Evolutionary conservation across 2,888 invertebrate genomes (phyloP).

Genomic region (Altica lythri): DNA sequence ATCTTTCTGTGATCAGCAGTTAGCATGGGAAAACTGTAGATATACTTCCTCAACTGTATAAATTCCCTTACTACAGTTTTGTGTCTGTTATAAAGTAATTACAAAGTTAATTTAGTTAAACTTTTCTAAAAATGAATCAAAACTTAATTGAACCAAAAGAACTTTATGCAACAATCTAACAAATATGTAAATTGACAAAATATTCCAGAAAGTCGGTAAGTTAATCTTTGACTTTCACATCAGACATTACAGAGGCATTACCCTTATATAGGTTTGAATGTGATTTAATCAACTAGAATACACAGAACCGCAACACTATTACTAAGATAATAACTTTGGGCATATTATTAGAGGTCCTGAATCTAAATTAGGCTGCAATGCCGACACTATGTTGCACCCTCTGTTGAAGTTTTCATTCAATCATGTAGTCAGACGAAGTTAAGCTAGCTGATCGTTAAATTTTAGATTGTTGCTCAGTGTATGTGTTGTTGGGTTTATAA

Average conservation of each 20-base stretch:
- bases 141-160: slow-evolving; percentile 14
- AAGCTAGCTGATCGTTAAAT: slow-evolving; percentile 26
- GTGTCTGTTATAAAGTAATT: too few species aligned
- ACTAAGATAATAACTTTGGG: slow-evolving; percentile 28
- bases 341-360: slow-evolving; percentile 28
- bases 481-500: slow-evolving; percentile 4
- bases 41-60: too few species aligned
- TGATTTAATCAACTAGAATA: slow-evolving; percentile 33
- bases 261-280: slow-evolving; percentile 23
- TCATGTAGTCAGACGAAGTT: slow-evolving; percentile 24
- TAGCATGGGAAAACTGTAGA: too few species aligned
- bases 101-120: too few species aligned
- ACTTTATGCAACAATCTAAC: neutral
- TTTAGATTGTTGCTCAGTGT: slow-evolving; percentile 18
- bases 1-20: too few species aligned
- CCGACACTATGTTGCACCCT: slow-evolving; percentile 25
- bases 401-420: slow-evolving; percentile 22
- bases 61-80: too few species aligned
- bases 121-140: neutral
- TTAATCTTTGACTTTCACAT: slow-evolving; percentile 8
- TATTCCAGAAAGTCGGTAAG: neutral
- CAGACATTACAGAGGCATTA: slow-evolving; percentile 25
- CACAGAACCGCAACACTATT: slow-evolving; percentile 24
- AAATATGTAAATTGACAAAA: slow-evolving; percentile 16
- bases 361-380: slow-evolving; percentile 24